Conservation (phyloP, 2,888 invertebrate species). For the Autographa pulchrina region DNA sequence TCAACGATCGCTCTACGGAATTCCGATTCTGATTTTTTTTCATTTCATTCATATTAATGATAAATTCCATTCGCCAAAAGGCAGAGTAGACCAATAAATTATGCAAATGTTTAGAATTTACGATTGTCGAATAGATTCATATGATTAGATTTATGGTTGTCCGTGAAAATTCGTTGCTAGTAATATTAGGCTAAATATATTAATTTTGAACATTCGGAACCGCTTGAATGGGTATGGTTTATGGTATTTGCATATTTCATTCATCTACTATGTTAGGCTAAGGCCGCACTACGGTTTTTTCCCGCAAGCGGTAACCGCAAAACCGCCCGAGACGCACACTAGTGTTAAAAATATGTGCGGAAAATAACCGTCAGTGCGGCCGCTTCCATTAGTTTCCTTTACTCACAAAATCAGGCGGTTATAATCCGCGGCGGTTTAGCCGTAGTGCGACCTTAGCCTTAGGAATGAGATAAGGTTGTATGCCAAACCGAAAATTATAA, state of each 20-base stretch:
- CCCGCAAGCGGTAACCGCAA: too few relatives aligned
- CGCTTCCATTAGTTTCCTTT: too few relatives aligned
- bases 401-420: too few relatives aligned
- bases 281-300: too few relatives aligned
- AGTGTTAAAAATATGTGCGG: too few relatives aligned
- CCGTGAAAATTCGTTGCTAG: neutral
- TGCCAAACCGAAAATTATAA: too few relatives aligned
- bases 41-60: neutral
- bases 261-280: too few relatives aligned
- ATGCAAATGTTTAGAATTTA: conserved; percentile 6
- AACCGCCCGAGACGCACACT: too few relatives aligned
- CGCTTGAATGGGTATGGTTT: neutral
- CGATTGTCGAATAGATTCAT: conserved; percentile 4
- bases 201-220: neutral
- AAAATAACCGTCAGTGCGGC: too few relatives aligned
- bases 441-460: too few relatives aligned
- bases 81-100: neutral
- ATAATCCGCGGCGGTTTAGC: too few relatives aligned
- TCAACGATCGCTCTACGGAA: neutral
- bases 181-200: neutral
- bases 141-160: neutral
- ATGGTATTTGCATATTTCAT: neutral
- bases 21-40: neutral
- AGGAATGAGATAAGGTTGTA: too few relatives aligned
- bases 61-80: neutral